Percentiles rank a stretch among this genome's conserved stretches.
Evolutionary conservation across 2,113 vertebrate species (phyloP).

Genomic region (Jaculus jaculus): DNA sequence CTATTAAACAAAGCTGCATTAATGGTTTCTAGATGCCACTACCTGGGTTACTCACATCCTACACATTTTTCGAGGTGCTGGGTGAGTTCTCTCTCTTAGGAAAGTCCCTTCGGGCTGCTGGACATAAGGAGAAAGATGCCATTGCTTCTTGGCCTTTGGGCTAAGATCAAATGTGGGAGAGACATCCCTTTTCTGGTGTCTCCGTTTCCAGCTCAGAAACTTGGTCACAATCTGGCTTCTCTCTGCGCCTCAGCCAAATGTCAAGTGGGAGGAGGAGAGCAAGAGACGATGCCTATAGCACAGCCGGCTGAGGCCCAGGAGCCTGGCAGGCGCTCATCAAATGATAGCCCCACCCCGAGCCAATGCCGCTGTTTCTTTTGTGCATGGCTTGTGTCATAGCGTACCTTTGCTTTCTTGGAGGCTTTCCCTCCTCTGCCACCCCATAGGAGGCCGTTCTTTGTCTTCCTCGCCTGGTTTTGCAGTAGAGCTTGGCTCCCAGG

Average conservation of each 20-base stretch:
- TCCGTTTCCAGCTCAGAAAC: neutral
- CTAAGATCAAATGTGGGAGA: too few relatives aligned
- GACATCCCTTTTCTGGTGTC: neutral
- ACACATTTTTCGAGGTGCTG: neutral
- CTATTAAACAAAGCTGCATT: rapidly evolving
- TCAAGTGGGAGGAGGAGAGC: neutral
- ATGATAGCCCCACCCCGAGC: too few relatives aligned
- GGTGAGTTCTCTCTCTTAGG: too few relatives aligned
- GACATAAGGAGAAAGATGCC: too few relatives aligned
- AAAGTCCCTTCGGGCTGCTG: neutral
- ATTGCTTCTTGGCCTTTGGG: too few relatives aligned
- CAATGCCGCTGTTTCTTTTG: neutral
- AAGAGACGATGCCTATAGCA: rapidly evolving
- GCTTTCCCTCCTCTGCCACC: neutral
- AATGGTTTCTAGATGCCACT: neutral
- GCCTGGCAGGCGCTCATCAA: neutral
- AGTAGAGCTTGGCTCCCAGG: neutral
- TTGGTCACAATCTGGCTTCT: neutral
- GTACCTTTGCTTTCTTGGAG: neutral
- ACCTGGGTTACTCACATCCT: too few relatives aligned
- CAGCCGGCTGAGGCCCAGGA: neutral
- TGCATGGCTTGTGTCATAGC: neutral
- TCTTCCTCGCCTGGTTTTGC: neutral
- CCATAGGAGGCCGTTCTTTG: neutral
- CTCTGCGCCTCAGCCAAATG: neutral